phyloP scores from a whole-genome alignment of 2,888 invertebrate species.

The Peribatodes rhomboidaria region DNA sequence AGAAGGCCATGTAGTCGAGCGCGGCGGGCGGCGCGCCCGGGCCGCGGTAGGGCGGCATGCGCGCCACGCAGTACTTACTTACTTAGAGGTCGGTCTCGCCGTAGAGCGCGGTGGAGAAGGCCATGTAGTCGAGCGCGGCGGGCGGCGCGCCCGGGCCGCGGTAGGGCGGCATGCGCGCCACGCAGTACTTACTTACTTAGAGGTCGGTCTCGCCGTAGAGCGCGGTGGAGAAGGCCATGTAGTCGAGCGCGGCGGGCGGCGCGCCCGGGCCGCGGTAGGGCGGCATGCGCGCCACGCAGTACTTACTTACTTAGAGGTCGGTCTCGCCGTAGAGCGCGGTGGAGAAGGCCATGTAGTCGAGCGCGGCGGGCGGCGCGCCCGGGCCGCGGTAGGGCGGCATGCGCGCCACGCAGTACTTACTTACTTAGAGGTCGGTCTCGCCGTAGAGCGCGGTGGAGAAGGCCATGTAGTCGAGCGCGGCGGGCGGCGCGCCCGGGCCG shows the following conservation, averaged over 20 bases:
- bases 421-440: conserved; percentile 95
- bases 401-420: conserved; percentile 98
- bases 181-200: conserved; percentile 95
- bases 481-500: conserved; percentile 95
- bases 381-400: conserved; percentile 99
- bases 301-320: conserved; percentile 94
- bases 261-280: conserved; percentile 97
- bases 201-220: conserved; percentile 99
- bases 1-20: conserved; percentile 99
- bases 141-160: conserved; percentile 95
- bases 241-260: conserved; percentile 97
- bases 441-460: conserved; percentile 99
- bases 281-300: conserved; percentile 99
- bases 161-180: conserved; percentile 99
- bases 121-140: conserved; percentile 99
- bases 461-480: conserved; percentile 99
- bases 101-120: conserved; percentile 99
- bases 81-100: conserved; percentile 97
- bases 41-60: conserved; percentile 98
- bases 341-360: conserved; percentile 99
- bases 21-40: conserved; percentile 96
- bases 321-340: conserved; percentile 99
- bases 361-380: conserved; percentile 95
- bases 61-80: conserved; percentile 21
- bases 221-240: conserved; percentile 99